These are phyloP conservation scores for Rousettus madagascariensis DNA, from an alignment of 2,797 vertebrate genomes.

Conservation along the genomic window DNA sequence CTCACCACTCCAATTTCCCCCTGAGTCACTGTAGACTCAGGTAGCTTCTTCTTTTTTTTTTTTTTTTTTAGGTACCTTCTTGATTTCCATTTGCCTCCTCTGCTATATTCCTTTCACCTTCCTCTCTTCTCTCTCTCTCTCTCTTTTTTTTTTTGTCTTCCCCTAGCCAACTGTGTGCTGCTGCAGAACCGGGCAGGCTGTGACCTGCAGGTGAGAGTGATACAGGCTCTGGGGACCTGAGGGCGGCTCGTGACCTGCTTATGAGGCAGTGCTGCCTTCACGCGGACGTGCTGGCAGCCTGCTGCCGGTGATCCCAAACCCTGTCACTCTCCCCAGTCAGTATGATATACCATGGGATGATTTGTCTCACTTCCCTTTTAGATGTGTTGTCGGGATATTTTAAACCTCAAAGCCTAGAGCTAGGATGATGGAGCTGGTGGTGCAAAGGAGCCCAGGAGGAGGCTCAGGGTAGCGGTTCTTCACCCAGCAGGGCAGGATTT, in stretches of 20 bases:
- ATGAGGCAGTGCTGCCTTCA: neutral
- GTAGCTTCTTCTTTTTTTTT: no score
- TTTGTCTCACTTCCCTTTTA: neutral
- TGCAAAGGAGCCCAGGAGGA: neutral
- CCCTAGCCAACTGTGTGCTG: neutral
- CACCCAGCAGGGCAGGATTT: rapidly evolving
- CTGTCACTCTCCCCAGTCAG: neutral
- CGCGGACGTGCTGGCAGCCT: rapidly evolving
- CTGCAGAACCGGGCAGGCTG: neutral
- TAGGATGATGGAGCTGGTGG: neutral
- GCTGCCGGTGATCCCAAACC: neutral
- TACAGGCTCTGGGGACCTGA: neutral
- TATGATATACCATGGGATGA: rapidly evolving
- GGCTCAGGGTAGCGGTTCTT: rapidly evolving
- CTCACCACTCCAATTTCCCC: neutral
- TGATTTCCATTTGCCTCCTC: neutral
- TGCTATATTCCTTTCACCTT: neutral
- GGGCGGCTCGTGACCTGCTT: neutral
- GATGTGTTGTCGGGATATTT: neutral
- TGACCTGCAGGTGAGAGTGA: neutral
- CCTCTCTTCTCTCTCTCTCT: neutral
- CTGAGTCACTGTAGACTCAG: neutral
- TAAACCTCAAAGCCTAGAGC: neutral
- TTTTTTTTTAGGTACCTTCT: no score
- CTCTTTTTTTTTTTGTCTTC: no score